Evolutionary conservation across 1,140 invertebrate genomes (phyloP).

Genomic region (Lerema accius): DNA sequence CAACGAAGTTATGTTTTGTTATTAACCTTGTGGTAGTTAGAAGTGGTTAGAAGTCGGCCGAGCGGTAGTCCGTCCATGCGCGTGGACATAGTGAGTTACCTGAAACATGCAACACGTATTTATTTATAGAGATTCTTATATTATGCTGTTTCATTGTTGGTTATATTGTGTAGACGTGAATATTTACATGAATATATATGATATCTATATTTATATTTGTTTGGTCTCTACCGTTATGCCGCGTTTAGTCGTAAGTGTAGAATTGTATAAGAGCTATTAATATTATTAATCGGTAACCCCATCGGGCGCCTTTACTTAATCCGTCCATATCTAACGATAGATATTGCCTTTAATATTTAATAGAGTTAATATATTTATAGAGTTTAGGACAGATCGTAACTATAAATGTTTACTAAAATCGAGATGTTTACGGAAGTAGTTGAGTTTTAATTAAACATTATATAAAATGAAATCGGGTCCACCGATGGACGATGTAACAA

Average conservation of each 20-base stretch:
- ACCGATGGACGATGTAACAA: neutral
- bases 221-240: slow-evolving; percentile 67
- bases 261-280: slow-evolving; percentile 72
- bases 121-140: slow-evolving; percentile 79
- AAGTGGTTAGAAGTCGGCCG: slow-evolving; percentile 51
- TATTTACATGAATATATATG: slow-evolving; percentile 47
- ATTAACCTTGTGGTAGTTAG: slow-evolving; percentile 63
- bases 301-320: slow-evolving; percentile 81
- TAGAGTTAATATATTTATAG: slow-evolving; percentile 83
- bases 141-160: slow-evolving; percentile 73
- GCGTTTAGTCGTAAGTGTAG: slow-evolving; percentile 61
- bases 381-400: slow-evolving; percentile 72
- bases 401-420: slow-evolving; percentile 60
- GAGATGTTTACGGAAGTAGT: slow-evolving; percentile 71
- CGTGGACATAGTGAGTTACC: slow-evolving; percentile 77
- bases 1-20: slow-evolving; percentile 82
- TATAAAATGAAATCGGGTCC: slow-evolving; percentile 13
- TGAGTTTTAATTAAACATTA: slow-evolving; percentile 55
- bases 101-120: slow-evolving; percentile 74
- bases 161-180: slow-evolving; percentile 61
- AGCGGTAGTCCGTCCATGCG: slow-evolving; percentile 61
- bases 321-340: slow-evolving; percentile 82
- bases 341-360: slow-evolving; percentile 83
- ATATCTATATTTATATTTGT: slow-evolving; percentile 36
- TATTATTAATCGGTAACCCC: slow-evolving; percentile 80